Evolutionary conservation across 2,797 vertebrate species (phyloP).

Genomic region (Lepus oiostolus): DNA sequence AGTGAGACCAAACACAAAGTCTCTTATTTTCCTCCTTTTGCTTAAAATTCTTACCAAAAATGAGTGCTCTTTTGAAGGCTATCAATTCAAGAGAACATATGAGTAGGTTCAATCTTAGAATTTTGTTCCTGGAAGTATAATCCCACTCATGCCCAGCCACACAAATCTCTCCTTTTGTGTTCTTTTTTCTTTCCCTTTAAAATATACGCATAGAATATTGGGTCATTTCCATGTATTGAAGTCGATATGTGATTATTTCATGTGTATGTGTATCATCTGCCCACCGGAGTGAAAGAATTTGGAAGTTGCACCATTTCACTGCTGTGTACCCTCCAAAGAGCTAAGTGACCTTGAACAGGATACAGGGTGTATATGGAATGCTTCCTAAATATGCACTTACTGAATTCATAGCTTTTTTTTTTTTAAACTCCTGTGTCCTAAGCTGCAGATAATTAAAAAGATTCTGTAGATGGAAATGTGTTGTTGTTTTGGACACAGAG

Average conservation of each 20-base stretch:
- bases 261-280: neutral
- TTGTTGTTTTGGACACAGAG: constrained; percentile 3
- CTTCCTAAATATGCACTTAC: neutral
- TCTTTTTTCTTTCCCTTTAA: neutral
- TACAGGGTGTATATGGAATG: neutral
- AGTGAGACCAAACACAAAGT: neutral
- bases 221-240: neutral
- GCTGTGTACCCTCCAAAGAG: neutral
- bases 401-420: neutral
- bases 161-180: neutral
- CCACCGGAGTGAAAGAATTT: neutral
- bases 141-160: neutral
- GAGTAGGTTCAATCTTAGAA: neutral
- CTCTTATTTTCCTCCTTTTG: neutral
- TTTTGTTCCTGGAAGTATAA: constrained; percentile 27
- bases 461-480: neutral
- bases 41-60: neutral
- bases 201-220: neutral
- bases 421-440: constrained; percentile 7
- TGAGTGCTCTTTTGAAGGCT: neutral
- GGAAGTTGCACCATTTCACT: neutral
- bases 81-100: neutral
- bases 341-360: neutral
- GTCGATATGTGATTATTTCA: neutral
- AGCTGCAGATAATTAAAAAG: neutral